Evolutionary conservation across 2,113 vertebrate genomes (phyloP), one percentile per base, ranked within the genome.

Genomic region (Pogona vitticeps): DNA sequence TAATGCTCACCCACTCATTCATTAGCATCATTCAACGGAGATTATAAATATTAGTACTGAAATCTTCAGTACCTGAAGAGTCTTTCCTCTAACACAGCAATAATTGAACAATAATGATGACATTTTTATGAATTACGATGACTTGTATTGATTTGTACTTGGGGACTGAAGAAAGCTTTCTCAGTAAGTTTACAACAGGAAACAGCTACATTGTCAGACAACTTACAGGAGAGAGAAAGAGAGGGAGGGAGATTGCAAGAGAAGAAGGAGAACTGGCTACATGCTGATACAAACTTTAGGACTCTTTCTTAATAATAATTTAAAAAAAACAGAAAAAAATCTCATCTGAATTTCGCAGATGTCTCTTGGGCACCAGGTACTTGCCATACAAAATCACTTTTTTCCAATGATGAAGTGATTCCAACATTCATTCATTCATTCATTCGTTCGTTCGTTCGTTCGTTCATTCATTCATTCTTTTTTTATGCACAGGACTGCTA

Each of bases 41-140:
- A 95, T 96, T 96, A 96, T 96, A 97, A 97, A 96, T 97, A 97
- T 95, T 94, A 96, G 92, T 84, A 91, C 91, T 93, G 94, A 96
- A 95, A 94, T 88, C 92, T 95, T 90, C 92, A 91, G 89, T 92
- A 96, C 92, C 94, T 94, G 91, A 92, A 95, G 90, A 94, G 95
- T 93, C 95, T 96, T 97, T 96, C 94, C 89, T 95, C 92, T 93
- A 94, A 94, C 90, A 91, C 90, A 94, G 93, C 91, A 95, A 95
- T 96, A 96, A 97, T 93, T 95, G 95, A 96, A 96, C 93, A 96
- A 94, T 96, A 95, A 96, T 96, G 91, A 97, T 96, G 94, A 94
- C 94, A 96, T 95, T 96, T 97, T 97, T 96, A 96, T 96, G 95
- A 96, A 95, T 97, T 77, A 80, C 91, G 94, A 82, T 93, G 94